A percentile compares a stretch with the other conserved stretches of the same genome.
Evolutionary conservation across 2,797 vertebrate genomes (phyloP).

Genomic region (Menidia menidia): DNA sequence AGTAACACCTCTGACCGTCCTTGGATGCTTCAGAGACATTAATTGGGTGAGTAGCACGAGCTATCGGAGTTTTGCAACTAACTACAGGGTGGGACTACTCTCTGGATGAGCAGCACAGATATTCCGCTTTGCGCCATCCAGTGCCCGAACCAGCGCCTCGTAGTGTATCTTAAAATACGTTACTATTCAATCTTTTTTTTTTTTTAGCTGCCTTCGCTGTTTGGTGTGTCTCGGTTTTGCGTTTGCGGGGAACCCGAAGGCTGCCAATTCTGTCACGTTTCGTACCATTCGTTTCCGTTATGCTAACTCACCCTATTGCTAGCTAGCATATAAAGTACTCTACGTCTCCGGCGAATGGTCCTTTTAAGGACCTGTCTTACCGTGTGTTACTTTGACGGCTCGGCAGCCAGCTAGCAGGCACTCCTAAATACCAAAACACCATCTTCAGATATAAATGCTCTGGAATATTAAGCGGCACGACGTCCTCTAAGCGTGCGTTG

Average conservation of each 20-base stretch:
- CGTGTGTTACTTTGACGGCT: slow-evolving; percentile 3
- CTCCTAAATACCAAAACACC: background rate
- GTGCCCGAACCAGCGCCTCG: slow-evolving; percentile 6
- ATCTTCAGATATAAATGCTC: background rate
- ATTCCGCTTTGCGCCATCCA: slow-evolving; percentile 29
- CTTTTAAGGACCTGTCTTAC: slow-evolving; percentile 65
- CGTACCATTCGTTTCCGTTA: slow-evolving; percentile 26
- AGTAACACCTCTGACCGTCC: slow-evolving; percentile 43
- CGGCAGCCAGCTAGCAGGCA: slow-evolving; percentile 11
- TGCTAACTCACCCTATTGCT: slow-evolving; percentile 63
- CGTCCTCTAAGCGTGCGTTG: slow-evolving; percentile 17
- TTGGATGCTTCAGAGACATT: slow-evolving; percentile 74
- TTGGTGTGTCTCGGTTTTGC: background rate
- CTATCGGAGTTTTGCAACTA: slow-evolving; percentile 22
- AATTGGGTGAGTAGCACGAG: slow-evolving; percentile 69
- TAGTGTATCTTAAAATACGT: background rate
- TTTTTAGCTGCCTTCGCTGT: background rate
- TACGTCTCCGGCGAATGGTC: slow-evolving; percentile 48
- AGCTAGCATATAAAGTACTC: slow-evolving; percentile 60
- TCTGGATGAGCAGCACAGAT: slow-evolving; percentile 28
- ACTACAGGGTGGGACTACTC: slow-evolving; percentile 47
- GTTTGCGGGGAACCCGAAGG: background rate
- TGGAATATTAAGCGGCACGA: background rate
- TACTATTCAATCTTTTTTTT: background rate
- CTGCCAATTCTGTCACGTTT: slow-evolving; percentile 11